phyloP scores from a whole-genome alignment of 2,113 vertebrate genomes.

The Rana temporaria region DNA sequence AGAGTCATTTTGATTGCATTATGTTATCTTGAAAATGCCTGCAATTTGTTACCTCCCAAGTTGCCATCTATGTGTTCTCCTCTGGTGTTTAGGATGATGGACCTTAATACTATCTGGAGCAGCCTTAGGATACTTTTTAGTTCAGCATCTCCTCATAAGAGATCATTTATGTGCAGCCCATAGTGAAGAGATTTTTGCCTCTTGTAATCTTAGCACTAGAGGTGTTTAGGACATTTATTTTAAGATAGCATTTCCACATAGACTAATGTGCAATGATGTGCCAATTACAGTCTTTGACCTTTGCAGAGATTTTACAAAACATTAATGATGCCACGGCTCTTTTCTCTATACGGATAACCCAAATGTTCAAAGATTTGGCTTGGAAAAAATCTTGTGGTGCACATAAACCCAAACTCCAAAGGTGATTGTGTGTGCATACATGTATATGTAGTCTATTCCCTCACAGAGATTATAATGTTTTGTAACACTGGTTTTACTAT shows the following conservation, averaged over 20 bases:
- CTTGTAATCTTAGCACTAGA: conserved; percentile 37
- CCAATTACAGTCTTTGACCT: conserved; percentile 44
- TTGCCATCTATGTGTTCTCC: conserved; percentile 40
- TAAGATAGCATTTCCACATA: conserved; percentile 41
- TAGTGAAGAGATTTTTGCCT: conserved; percentile 48
- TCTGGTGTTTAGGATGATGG: conserved; percentile 41
- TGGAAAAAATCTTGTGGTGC: neutral
- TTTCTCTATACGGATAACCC: neutral
- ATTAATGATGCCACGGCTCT: conserved; percentile 24
- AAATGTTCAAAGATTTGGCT: conserved; percentile 4
- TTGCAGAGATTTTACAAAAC: conserved; percentile 33
- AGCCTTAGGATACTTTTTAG: conserved; percentile 22
- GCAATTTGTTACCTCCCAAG: conserved; percentile 47
- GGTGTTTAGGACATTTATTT: conserved; percentile 37
- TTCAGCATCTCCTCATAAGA: conserved; percentile 43
- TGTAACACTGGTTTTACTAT: too few relatives aligned
- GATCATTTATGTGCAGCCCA: conserved; percentile 38
- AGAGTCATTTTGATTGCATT: conserved; percentile 52
- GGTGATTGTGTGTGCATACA: too few relatives aligned
- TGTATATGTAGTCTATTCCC: too few relatives aligned
- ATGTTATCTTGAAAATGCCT: conserved; percentile 52
- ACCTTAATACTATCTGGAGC: conserved; percentile 39
- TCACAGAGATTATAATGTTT: too few relatives aligned
- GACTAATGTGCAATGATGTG: conserved; percentile 41
- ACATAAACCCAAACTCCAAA: neutral